Evolutionary conservation across 1,140 invertebrate species (phyloP), one percentile per base, ranked within the genome.

Genomic region (Hestina assimilis): DNA sequence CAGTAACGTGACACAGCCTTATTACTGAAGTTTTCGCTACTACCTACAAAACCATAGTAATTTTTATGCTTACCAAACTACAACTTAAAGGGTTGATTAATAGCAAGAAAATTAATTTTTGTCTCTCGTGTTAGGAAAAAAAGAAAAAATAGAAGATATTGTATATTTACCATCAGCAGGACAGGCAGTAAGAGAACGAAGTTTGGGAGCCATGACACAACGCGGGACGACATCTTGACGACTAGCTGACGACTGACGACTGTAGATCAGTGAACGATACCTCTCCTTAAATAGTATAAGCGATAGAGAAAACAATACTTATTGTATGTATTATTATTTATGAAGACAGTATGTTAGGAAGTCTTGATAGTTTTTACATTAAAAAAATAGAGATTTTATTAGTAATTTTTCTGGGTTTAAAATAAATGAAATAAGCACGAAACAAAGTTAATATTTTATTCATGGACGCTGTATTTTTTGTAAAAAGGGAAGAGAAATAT

Each of bases 121-220:
- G 24, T n/a, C n/a, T n/a, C n/a, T n/a, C n/a, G n/a, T n/a, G n/a
- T n/a, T n/a, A n/a, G n/a, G n/a, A n/a, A n/a, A n/a, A 46, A 9
- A 29, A 14, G 42, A 14, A 45, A 28, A 4, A 15, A 45, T 29
- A 29, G 24, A 43, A 9, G 24, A 43, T 9, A 24, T 46, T 46
- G 17, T 29, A 21, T 48, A 48, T 23, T 48, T 48, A 48, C 45
- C 45, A 48, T 48, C 45, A 48, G 17, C 2, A 48, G 26, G 29
- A 48, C 19, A 3, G 45, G 45, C 29, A 48, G 45, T 12, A 48
- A 48, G 29, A 48, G 45, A 48, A 19, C 45, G 12, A 48, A 33
- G 28, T 19, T 20, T 4, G 45, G 29, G 11, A 48, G 19, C 29
- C 45, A 35, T n/a, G 33, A 38, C 19, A 33, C 11, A 20, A 23